Percentiles rank a stretch among this genome's conserved stretches.
Conservation (phyloP, 2,797 vertebrate genomes). For the Acestrorhynchus altus region DNA sequence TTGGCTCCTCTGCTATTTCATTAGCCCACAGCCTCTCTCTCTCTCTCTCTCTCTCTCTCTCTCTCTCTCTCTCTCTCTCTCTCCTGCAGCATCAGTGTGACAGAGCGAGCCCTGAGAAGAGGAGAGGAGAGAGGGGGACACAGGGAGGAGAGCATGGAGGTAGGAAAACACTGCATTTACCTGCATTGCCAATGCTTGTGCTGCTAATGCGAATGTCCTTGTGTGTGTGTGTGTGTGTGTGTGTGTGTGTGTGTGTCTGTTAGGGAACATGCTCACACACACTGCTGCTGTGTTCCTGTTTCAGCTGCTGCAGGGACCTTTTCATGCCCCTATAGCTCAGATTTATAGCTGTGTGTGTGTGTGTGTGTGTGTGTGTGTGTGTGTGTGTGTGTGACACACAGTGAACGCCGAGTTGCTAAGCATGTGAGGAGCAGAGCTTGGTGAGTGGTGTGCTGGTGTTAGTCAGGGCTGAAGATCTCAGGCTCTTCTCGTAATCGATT, state of each 20-base stretch:
- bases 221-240: not conserved
- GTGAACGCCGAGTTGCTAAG: not conserved
- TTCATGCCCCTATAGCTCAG: not conserved
- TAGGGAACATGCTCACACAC: too few species aligned
- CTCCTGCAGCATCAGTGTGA: slow-evolving; percentile 1
- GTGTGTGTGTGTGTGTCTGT: too few species aligned
- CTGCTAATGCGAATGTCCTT: not conserved
- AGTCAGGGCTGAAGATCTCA: not conserved
- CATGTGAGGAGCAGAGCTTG: not conserved
- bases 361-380: not conserved
- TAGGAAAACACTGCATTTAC: slow-evolving; percentile 3
- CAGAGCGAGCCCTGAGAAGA: not conserved
- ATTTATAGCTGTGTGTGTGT: not conserved
- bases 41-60: not conserved
- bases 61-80: too few species aligned
- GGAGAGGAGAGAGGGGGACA: not conserved
- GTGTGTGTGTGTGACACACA: not conserved
- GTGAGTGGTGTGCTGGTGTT: not conserved
- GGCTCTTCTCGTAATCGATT: not conserved
- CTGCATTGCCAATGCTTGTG: not conserved
- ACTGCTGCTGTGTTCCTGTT: too few species aligned
- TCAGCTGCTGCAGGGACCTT: not conserved
- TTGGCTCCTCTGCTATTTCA: not conserved
- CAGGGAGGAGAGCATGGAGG: not conserved
- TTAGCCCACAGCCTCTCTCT: slow-evolving; percentile 9